Percentiles rank a stretch among this genome's conserved stretches.
Conservation (phyloP, 2,797 vertebrate species). For the Numenius phaeopus region DNA sequence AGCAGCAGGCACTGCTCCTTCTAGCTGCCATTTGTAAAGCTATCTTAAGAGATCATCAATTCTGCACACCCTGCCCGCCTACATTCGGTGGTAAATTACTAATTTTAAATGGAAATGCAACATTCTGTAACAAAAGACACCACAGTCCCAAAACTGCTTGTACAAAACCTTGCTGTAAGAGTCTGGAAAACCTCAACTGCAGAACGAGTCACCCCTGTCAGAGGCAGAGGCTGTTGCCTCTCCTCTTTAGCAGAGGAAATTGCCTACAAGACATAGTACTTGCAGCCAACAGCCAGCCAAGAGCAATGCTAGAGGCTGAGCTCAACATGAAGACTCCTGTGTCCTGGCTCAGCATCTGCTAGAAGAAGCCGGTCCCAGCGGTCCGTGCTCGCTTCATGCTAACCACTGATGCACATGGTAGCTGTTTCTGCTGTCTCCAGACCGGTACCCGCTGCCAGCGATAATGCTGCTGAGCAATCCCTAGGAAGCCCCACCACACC, state of each 20-base stretch:
- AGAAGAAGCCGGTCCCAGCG: neutral
- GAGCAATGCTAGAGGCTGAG: conserved; percentile 45
- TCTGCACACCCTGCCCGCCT: conserved; percentile 53
- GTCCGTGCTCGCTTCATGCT: neutral
- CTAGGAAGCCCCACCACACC: neutral
- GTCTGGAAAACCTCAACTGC: conserved; percentile 43
- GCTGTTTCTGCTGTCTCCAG: neutral
- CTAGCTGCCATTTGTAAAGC: conserved; percentile 58
- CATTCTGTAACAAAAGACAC: conserved; percentile 55
- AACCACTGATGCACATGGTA: neutral
- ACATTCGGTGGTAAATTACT: conserved; percentile 50
- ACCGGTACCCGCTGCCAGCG: neutral
- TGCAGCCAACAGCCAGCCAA: conserved; percentile 36
- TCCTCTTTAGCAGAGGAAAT: conserved; percentile 30
- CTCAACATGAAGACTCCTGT: conserved; percentile 9
- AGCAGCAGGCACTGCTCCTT: conserved; percentile 56
- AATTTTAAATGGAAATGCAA: conserved; percentile 73
- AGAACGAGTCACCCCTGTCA: conserved; percentile 31
- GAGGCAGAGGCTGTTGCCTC: conserved; percentile 9
- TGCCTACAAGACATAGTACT: conserved; percentile 32
- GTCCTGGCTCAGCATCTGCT: conserved; percentile 21
- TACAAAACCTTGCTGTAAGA: conserved; percentile 28
- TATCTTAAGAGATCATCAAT: conserved; percentile 41
- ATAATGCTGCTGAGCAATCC: neutral
- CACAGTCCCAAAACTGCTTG: neutral